Evolutionary conservation across 1,140 invertebrate genomes (phyloP), one percentile per base, ranked within the genome.

Genomic region (Aleiodes sp.): DNA sequence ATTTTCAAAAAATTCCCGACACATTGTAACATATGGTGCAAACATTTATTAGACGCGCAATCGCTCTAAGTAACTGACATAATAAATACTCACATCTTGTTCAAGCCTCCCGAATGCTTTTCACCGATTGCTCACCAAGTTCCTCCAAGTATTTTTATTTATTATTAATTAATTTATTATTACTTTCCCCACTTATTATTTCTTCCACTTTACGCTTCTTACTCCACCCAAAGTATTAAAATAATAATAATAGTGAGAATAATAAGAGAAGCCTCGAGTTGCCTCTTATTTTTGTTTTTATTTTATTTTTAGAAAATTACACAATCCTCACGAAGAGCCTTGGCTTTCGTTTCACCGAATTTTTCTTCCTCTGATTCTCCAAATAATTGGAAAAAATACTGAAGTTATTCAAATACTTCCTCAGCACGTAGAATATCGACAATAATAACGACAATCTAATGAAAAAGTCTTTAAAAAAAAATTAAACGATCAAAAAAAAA

Each of bases 1-100:
- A n/a, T n/a, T n/a, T n/a, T n/a, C n/a, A n/a, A n/a, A n/a, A n/a
- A n/a, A 24, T 52, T 52, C 12, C n/a, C 26, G 46, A 52, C 46
- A 52, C 21, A 41, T 28, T 39, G n/a, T 41, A 64, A 21, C 61
- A 64, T 64, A 64, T 64, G 61, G 37, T 28, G 10, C 10, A 14
- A 10, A 4, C 8, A 12, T 24, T 24, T 19, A 56, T 56, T 9
- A 24, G 12, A 56, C 24, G 24, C n/a, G 29, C 28, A 60, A 60
- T 62, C 14, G 19, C 60, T 39, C 24, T 24, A 21, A 41, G 14
- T 26, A 26, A 39, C 52, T 60, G 21, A 62, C 37, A 52, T 56
- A 69, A 33, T 14, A 61, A 64, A 68, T 68, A 68, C 67, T 68
- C 60, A 68, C 67, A 62, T 68, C 26, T 70, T 28, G 31, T 24